Base-by-base conservation (phyloP, 2,113 vertebrate species). In the Microcebus ravelobensis region DNA sequence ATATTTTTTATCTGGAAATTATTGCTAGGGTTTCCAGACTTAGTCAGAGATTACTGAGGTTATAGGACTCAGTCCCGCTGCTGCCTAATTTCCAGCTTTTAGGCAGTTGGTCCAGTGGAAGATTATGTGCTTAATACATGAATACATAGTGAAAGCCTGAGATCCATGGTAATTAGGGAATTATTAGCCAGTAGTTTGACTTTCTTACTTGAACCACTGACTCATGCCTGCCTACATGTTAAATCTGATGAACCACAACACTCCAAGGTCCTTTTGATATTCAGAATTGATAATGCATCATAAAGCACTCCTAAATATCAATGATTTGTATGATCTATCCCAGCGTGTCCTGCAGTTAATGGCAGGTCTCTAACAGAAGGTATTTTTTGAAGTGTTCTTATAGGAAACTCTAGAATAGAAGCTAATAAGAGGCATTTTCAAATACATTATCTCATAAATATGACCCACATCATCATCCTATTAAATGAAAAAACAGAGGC, bases 321-420 rank as follows among this genome's bases (percentile, higher is more conserved):
- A n/a, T 57, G 15, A 52, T 81, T 68, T 42, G 31, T 25, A 92
- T 48, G 25, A 83, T 23, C 25, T 67, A 71, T 23, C 74, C 80
- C 70, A 90, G 34, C 15, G 87, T 15, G 31, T 42, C 63, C 94
- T 48, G 23, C 29, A 80, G 59, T 84, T 90, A 89, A 73, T 7
- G 10, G 76, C 65, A 87, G 45, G 31, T 95, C 84, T 65, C 92
- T 95, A 95, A 81, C 6, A 71, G 84, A 96, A 94, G 21, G 65
- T 92, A 95, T 76, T 92, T 93, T 73, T 63, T 89, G 0, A 93
- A 63, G 55, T 45, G 17, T 88, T 89, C 67, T 65, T 90, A 50
- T 0, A 81, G 20, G 36, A 77, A 94, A 94, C 80, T 94, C 74
- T 94, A 90, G 29, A 87, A 70, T 94, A 87, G 74, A 96, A 94